phyloP scores from a whole-genome alignment of 2,888 invertebrate genomes.

The Chorisops tibialis region DNA sequence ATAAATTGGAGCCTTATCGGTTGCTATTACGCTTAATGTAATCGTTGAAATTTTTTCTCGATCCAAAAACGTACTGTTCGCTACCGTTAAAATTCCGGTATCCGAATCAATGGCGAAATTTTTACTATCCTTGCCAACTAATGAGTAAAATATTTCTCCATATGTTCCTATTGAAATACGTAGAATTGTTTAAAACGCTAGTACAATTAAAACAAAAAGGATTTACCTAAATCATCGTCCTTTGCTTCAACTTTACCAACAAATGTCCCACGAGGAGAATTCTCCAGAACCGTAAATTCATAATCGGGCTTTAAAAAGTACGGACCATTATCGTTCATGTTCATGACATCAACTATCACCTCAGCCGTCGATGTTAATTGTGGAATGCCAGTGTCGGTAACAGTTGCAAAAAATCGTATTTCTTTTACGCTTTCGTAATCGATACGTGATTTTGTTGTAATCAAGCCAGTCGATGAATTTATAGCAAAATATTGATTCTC shows the following conservation, averaged over 20 bases:
- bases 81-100: conserved; percentile 74
- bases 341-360: conserved; percentile 72
- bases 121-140: conserved; percentile 70
- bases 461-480: conserved; percentile 76
- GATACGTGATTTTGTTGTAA: conserved; percentile 71
- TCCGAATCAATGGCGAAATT: conserved; percentile 70
- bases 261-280: conserved; percentile 68
- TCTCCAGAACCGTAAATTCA: conserved; percentile 70
- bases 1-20: conserved; percentile 71
- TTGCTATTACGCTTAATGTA: conserved; percentile 74
- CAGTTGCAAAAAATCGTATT: conserved; percentile 75
- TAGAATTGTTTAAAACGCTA: no score
- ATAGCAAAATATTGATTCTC: conserved; percentile 76
- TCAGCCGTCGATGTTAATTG: conserved; percentile 74
- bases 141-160: conserved; percentile 73
- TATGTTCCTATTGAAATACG: conserved; percentile 59
- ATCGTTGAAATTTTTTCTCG: conserved; percentile 70
- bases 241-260: conserved; percentile 71
- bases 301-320: conserved; percentile 67
- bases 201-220: conserved; percentile 10
- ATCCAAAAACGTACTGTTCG: conserved; percentile 69
- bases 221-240: conserved; percentile 71
- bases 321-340: conserved; percentile 87
- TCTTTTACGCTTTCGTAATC: conserved; percentile 79
- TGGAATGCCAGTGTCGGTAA: conserved; percentile 84